Evolutionary conservation across 1,140 invertebrate genomes (phyloP), one percentile per base, ranked within the genome.

Genomic region (Muscidifurax raptorellus): DNA sequence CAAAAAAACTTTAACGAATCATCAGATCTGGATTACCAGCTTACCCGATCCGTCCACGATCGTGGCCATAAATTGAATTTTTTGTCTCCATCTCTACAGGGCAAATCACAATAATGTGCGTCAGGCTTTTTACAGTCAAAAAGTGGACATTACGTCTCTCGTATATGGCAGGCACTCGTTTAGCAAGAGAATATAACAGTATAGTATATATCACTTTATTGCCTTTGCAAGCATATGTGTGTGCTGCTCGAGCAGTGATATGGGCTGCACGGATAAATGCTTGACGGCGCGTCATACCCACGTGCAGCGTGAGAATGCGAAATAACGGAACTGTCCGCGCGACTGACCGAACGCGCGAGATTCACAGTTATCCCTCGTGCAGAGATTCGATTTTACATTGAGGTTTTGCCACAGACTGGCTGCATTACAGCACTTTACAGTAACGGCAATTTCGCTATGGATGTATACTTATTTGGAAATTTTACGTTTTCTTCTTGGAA

Each of bases 321-420:
- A 80, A 47, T 71, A 80, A 80, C 52, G 52, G 28, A 22, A 75
- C 30, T 30, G 30, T 28, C 52, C 12, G 10, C 36, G 18, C n/a
- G 27, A 64, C n/a, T 18, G 74, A 13, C 18, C 36, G 25, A 28
- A 18, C 25, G n/a, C 5, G 28, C 12, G 9, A 12, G 25, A 30
- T 82, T 82, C 80, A 40, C 74, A 18, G 80, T 76, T 82, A 76
- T 76, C 30, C 32, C 30, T 82, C 52, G 25, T n/a, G 72, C 52
- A 27, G 22, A 59, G n/a, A 25, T 75, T 76, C 32, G 18, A 82
- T 76, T 75, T 82, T 27, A 74, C 9, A 7, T 10, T 40, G 36
- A 40, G 10, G 74, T 82, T 75, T 66, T 52, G 28, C n/a, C 32
- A 22, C 52, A 40, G 13, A 25, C 15, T 25, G 10, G n/a, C 40